Evolutionary conservation across 2,797 vertebrate genomes (phyloP).

Genomic region (Onychomys leucogaster): DNA sequence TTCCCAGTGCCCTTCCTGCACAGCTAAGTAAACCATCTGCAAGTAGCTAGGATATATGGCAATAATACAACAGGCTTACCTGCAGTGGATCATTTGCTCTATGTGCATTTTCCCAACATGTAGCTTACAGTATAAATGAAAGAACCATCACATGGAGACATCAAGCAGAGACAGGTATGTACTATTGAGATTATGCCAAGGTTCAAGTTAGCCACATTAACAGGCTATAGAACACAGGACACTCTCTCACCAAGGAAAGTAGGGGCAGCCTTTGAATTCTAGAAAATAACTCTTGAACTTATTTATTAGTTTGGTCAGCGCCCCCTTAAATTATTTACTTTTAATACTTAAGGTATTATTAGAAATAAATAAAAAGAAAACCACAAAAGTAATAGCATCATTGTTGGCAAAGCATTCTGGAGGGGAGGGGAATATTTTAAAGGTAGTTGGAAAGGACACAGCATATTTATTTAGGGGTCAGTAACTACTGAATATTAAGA

Average conservation of each 20-base stretch:
- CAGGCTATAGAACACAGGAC: neutral
- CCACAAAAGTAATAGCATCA: neutral
- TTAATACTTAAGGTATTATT: neutral
- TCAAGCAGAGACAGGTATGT: neutral
- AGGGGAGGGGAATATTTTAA: neutral
- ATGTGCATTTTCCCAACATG: neutral
- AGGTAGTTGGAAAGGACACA: neutral
- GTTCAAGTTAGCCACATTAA: neutral
- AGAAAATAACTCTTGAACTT: neutral
- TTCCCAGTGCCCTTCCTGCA: neutral
- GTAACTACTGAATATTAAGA: neutral
- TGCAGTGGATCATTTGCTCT: constrained; percentile 13
- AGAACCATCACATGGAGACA: neutral
- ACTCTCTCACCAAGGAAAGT: neutral
- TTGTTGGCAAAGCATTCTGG: neutral
- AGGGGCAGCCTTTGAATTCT: neutral
- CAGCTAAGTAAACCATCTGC: neutral
- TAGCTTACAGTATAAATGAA: neutral
- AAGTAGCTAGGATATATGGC: neutral
- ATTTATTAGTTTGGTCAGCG: neutral
- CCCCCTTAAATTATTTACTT: neutral
- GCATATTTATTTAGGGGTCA: neutral
- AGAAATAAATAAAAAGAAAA: constrained; percentile 20
- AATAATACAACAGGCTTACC: neutral
- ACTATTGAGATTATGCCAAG: neutral